Evolutionary conservation across 2,888 invertebrate genomes (phyloP).

Genomic region (Mimas tiliae): DNA sequence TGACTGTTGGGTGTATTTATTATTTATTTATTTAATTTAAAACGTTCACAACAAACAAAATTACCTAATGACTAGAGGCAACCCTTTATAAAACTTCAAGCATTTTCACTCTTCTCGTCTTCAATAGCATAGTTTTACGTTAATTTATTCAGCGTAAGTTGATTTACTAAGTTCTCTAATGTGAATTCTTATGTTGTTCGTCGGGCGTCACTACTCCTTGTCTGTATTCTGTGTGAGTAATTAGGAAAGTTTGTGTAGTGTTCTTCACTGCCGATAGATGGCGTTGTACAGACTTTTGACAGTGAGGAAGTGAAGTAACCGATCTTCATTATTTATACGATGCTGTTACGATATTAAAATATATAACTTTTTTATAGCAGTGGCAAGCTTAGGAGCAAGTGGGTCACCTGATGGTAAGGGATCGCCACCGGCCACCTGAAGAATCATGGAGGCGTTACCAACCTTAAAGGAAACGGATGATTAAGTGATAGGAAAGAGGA

Average conservation of each 20-base stretch:
- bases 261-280: conserved; percentile 21
- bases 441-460: no score
- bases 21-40: no score
- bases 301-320: no score
- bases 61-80: not conserved
- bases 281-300: not conserved
- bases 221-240: conserved; percentile 22
- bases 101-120: conserved; percentile 17
- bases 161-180: conserved; percentile 29
- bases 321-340: no score
- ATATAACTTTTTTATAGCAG: no score
- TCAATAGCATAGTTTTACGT: conserved; percentile 43
- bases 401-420: no score
- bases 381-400: no score
- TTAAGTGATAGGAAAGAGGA: no score
- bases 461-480: no score
- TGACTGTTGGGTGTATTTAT: no score
- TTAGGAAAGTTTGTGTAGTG: conserved; percentile 29
- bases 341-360: no score
- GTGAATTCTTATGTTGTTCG: conserved; percentile 29
- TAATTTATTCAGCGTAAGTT: conserved; percentile 38
- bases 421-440: no score
- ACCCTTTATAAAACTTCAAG: conserved; percentile 17
- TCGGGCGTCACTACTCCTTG: conserved; percentile 5
- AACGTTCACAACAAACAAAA: conserved; percentile 1